These are phyloP conservation scores for Melanotaenia pygmaea DNA, from an alignment of 2,797 vertebrate genomes.

Conservation along the genomic window DNA sequence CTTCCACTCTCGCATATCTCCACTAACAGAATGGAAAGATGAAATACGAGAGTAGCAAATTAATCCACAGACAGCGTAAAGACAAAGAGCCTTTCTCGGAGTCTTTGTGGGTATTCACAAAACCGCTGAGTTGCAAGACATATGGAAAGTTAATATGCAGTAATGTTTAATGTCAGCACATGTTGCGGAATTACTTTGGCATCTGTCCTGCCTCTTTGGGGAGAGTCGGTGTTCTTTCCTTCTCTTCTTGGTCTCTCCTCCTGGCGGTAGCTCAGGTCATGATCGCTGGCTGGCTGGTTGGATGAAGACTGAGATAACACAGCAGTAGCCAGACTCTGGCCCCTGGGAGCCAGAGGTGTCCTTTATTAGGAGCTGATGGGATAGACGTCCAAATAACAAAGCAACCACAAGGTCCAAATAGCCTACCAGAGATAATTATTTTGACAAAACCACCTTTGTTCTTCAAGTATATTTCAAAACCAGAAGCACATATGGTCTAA, in stretches of 20 bases:
- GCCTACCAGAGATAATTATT: slow-evolving; percentile 37
- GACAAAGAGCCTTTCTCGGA: slow-evolving; percentile 85
- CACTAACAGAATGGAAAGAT: slow-evolving; percentile 82
- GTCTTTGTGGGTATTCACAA: slow-evolving; percentile 75
- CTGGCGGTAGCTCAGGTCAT: slow-evolving; percentile 75
- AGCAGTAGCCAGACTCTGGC: slow-evolving; percentile 76
- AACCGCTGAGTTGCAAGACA: slow-evolving; percentile 85
- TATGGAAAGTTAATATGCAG: slow-evolving; percentile 87
- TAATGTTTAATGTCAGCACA: slow-evolving; percentile 89
- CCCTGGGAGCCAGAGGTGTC: slow-evolving; percentile 65
- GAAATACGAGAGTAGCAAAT: slow-evolving; percentile 84
- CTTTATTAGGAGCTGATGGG: slow-evolving; percentile 65
- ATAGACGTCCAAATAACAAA: slow-evolving; percentile 46
- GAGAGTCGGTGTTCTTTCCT: slow-evolving; percentile 80
- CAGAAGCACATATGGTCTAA: slow-evolving; percentile 26
- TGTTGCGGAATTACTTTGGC: slow-evolving; percentile 87
- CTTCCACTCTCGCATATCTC: slow-evolving; percentile 75
- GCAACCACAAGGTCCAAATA: slow-evolving; percentile 58
- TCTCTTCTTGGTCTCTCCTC: slow-evolving; percentile 70
- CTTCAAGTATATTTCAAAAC: slow-evolving; percentile 33
- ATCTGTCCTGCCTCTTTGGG: slow-evolving; percentile 79
- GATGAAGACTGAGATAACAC: slow-evolving; percentile 70
- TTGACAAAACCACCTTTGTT: slow-evolving; percentile 54
- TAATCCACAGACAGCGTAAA: slow-evolving; percentile 82
- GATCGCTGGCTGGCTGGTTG: slow-evolving; percentile 70